Evolutionary conservation across 1,140 invertebrate species (phyloP).

Genomic region (Daktulosphaira vitifoliae): DNA sequence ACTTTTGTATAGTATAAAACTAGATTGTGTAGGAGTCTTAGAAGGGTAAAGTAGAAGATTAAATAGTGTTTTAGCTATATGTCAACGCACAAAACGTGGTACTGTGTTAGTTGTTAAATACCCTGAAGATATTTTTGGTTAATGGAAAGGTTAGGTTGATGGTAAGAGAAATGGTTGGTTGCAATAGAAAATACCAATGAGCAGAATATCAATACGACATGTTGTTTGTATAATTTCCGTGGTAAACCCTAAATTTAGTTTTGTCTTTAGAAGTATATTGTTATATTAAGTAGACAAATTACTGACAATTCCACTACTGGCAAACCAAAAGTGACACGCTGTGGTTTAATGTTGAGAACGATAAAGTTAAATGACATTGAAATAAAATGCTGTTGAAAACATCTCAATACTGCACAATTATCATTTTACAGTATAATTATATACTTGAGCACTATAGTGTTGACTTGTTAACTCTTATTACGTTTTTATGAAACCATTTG

Average conservation of each 20-base stretch:
- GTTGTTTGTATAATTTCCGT: neutral
- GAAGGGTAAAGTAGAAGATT: neutral
- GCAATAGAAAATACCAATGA: neutral
- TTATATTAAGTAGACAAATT: neutral
- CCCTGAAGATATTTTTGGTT: conserved; percentile 1
- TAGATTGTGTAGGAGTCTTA: neutral
- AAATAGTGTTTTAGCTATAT: neutral
- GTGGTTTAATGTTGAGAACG: neutral
- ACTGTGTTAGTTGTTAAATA: conserved; percentile 18
- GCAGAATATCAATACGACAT: neutral
- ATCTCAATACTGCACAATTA: too few species aligned
- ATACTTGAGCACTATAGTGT: too few species aligned
- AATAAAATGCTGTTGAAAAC: too few species aligned
- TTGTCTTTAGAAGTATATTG: too few species aligned
- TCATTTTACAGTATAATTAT: too few species aligned
- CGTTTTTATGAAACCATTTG: too few species aligned
- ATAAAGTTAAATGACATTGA: too few species aligned
- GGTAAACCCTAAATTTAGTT: neutral
- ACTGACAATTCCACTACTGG: neutral
- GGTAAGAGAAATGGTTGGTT: neutral
- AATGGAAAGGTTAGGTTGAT: too few species aligned
- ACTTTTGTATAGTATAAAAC: conserved; percentile 27
- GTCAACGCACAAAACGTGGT: neutral
- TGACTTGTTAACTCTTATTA: too few species aligned
- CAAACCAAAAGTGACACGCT: neutral